Base-by-base conservation (phyloP, 2,797 vertebrate species). In the Amphiprion clarkii region DNA sequence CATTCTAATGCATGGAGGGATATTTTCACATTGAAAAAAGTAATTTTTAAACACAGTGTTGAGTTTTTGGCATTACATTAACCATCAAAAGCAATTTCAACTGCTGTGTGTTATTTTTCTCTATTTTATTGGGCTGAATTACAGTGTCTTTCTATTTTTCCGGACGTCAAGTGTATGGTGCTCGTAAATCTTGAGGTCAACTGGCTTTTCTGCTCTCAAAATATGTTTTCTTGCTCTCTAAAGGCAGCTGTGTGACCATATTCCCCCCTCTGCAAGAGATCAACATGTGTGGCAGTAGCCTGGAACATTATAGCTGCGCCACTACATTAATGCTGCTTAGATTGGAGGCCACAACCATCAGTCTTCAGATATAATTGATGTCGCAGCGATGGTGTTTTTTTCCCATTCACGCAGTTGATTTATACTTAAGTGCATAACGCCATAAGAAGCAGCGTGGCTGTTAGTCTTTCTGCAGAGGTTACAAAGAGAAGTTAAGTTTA, bases 401-500 rank as follows among this genome's bases (percentile, higher is more conserved):
- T 36, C n/a, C 65, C 14, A 42, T 13, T 27, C 69, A 46, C 49
- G 36, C 59, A 56, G 39, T 59, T 62, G 68, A 62, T 71, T 79
- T 63, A 64, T 60, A 23, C 63, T 49, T n/a, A 58, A 54, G 75
- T 71, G 59, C 65, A 42, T 81, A 74, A 71, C 25, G 27, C 60
- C 54, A 36, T 52, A 31, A 44, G 67, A 74, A 56, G 58, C 54
- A 48, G 12, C 44, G 13, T 17, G 51, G 27, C 67, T 33, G 49
- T 71, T 83, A 54, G 55, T 77, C 44, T 76, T 67, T 64, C 76
- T 67, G 70, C 70, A 72, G 71, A 76, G 77, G 78, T 79, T 74
- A 73, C 62, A 62, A 58, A 74, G 71, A 44, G 67, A 84, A 83
- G 76, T 85, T 49, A 82, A 67, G 79, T 88, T 90, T 86, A 87